phyloP scores from a whole-genome alignment of 2,888 invertebrate genomes.

The Pammene aurita region DNA sequence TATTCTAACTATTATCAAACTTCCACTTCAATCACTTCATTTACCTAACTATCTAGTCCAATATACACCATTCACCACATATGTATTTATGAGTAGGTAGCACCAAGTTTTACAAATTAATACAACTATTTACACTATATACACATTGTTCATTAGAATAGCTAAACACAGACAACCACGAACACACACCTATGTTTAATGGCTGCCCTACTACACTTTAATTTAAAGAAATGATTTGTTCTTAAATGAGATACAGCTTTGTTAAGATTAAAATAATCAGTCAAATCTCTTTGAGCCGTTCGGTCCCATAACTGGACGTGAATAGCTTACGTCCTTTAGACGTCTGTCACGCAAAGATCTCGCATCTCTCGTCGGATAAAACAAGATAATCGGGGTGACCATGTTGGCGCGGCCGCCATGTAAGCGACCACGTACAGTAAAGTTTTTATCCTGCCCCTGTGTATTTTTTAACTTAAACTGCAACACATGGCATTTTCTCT shows the following conservation, averaged over 20 bases:
- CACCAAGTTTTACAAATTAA: conserved; percentile 65
- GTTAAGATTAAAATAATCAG: conserved; percentile 69
- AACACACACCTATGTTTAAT: conserved; percentile 49
- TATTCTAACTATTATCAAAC: conserved; percentile 56
- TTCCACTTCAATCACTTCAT: conserved; percentile 52
- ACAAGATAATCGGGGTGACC: no score
- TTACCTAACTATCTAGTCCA: conserved; percentile 53
- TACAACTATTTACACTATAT: conserved; percentile 69
- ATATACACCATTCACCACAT: conserved; percentile 71
- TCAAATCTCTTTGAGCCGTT: conserved; percentile 72
- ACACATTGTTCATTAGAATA: conserved; percentile 59
- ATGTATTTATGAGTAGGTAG: conserved; percentile 43
- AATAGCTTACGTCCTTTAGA: conserved; percentile 22
- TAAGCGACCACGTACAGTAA: no score
- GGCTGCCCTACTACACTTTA: conserved; percentile 78
- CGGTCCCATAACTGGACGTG: conserved; percentile 41
- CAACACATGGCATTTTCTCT: no score
- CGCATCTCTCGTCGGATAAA: no score
- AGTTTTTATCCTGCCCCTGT: no score
- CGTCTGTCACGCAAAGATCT: background rate
- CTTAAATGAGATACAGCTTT: conserved; percentile 71
- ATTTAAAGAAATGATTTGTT: conserved; percentile 74
- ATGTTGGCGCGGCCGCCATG: no score
- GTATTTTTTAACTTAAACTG: no score
- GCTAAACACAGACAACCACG: conserved; percentile 34